These are phyloP conservation scores for Ptilorrhoa leucosticta DNA, from an alignment of 2,113 vertebrate species.

Conservation along the genomic window DNA sequence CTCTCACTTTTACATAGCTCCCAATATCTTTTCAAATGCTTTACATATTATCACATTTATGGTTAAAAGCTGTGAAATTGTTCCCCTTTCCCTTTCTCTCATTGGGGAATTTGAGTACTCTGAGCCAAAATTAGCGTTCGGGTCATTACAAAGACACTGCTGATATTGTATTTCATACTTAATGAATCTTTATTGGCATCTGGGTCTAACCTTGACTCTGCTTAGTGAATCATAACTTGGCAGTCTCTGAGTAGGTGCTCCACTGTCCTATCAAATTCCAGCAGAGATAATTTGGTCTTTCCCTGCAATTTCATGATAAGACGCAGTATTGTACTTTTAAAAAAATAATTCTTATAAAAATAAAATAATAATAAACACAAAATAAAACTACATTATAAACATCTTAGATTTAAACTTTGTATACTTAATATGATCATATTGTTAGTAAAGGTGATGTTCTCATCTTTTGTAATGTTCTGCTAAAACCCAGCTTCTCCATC, in stretches of 20 bases:
- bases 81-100: background rate
- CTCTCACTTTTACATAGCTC: background rate
- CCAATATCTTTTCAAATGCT: background rate
- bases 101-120: conserved; percentile 18
- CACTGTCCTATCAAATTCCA: background rate
- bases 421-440: background rate
- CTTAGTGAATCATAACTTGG: conserved; percentile 58
- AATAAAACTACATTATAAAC: too few species aligned
- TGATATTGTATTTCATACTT: conserved; percentile 68
- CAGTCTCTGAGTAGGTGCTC: background rate
- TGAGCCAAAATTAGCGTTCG: conserved; percentile 23
- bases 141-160: conserved; percentile 75
- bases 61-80: conserved; percentile 22
- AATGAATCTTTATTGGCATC: conserved; percentile 75
- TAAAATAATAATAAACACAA: background rate
- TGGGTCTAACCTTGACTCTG: conserved; percentile 67
- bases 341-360: background rate
- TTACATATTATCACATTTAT: background rate
- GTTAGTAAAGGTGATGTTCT: background rate
- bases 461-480: background rate
- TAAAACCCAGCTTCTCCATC: background rate
- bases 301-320: background rate
- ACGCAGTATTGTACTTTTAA: background rate
- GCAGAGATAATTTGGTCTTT: background rate
- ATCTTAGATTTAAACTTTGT: background rate